phyloP scores from a whole-genome alignment of 2,888 invertebrate species.

The Julus scanicus region DNA sequence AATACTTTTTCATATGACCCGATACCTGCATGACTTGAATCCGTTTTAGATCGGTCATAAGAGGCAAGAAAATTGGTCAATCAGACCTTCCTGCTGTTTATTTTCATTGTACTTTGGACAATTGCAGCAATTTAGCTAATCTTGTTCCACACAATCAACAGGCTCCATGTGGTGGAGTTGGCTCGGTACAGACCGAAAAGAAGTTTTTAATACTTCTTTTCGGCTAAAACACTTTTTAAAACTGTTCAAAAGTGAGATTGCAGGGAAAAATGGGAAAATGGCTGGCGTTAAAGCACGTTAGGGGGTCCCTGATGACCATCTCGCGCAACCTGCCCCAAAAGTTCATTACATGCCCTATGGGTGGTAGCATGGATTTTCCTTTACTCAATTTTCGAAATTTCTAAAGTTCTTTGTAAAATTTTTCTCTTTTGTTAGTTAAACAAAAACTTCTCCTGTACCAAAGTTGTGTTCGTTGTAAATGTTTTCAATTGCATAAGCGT shows the following conservation, averaged over 20 bases:
- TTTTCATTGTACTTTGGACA: slow-evolving; percentile 27
- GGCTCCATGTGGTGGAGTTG: slow-evolving; percentile 24
- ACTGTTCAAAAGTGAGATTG: slow-evolving; percentile 13
- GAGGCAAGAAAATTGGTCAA: slow-evolving; percentile 15
- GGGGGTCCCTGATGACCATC: slow-evolving; percentile 44
- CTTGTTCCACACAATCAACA: background rate
- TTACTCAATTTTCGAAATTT: background rate
- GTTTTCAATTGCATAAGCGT: background rate
- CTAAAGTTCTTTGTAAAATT: background rate
- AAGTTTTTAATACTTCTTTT: background rate
- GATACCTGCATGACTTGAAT: background rate
- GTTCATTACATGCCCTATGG: slow-evolving; percentile 37
- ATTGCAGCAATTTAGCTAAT: slow-evolving; percentile 34
- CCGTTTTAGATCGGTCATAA: slow-evolving; percentile 9
- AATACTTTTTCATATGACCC: background rate
- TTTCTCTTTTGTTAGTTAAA: background rate
- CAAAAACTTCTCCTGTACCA: background rate
- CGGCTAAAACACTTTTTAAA: background rate
- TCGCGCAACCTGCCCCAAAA: background rate
- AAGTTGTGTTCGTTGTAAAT: background rate
- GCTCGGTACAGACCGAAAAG: slow-evolving; percentile 15
- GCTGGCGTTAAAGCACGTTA: background rate
- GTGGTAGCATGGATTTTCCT: slow-evolving; percentile 14
- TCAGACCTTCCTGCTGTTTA: slow-evolving; percentile 17
- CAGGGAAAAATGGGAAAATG: background rate